phyloP scores from a whole-genome alignment of 2,888 invertebrate species.

The Himalopsyche kuldschensis region DNA sequence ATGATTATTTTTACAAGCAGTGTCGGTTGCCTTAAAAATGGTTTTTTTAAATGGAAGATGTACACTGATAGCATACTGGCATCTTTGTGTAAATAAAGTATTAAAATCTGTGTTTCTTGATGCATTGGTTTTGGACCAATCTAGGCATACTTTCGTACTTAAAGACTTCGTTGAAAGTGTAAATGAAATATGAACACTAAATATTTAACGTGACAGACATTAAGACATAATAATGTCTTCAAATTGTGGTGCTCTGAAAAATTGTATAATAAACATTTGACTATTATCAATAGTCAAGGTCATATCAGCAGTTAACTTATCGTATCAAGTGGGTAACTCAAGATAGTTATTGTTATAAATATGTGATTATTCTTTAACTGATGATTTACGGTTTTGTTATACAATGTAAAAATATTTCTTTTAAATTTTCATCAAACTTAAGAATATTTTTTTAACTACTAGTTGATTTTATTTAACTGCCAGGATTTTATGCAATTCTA shows the following conservation, averaged over 20 bases:
- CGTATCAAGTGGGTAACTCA: slow-evolving; percentile 10
- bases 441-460: not conserved
- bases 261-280: slow-evolving; percentile 3
- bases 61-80: not conserved
- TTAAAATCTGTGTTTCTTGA: not conserved
- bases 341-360: not conserved
- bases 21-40: slow-evolving; percentile 10
- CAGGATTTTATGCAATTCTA: not conserved
- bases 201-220: not conserved
- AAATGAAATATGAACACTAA: not conserved
- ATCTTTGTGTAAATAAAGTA: not conserved
- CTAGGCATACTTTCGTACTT: not conserved
- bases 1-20: not conserved
- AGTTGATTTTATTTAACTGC: not conserved
- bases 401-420: not conserved
- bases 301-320: slow-evolving; percentile 36
- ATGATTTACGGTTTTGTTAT: not conserved
- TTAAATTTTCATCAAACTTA: not conserved
- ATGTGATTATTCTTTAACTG: not conserved
- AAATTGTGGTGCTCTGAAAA: slow-evolving; percentile 37
- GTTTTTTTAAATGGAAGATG: not conserved
- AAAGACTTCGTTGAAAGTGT: not conserved
- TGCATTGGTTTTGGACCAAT: slow-evolving; percentile 4
- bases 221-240: slow-evolving; percentile 2
- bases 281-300: slow-evolving; percentile 12